A percentile compares a stretch with the other conserved stretches of the same genome.
Evolutionary conservation across 2,797 vertebrate species (phyloP).

Genomic region (Enteromius unitaeniatus): DNA sequence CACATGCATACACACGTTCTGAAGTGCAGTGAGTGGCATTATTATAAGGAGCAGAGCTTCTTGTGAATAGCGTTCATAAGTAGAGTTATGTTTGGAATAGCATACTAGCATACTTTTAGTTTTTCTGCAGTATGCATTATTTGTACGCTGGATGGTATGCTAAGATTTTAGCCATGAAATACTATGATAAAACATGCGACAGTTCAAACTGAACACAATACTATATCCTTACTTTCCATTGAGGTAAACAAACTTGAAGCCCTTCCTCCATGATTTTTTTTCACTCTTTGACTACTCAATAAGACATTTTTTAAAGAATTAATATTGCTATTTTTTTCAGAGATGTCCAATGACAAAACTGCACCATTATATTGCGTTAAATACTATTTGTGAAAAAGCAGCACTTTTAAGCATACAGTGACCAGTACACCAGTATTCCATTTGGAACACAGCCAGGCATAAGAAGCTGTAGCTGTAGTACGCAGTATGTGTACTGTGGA

Average conservation of each 20-base stretch:
- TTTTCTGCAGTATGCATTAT: background rate
- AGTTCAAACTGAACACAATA: background rate
- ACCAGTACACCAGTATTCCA: background rate
- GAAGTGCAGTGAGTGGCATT: background rate
- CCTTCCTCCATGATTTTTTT: background rate
- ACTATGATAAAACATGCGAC: background rate
- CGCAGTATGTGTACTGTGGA: background rate
- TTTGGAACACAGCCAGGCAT: background rate
- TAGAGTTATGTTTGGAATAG: background rate
- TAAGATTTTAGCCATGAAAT: background rate
- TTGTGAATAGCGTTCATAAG: background rate
- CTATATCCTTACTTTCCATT: background rate
- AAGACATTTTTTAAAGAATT: background rate
- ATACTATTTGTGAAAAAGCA: background rate
- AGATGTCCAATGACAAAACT: background rate
- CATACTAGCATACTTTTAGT: background rate
- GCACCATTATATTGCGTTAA: background rate
- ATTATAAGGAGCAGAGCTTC: background rate
- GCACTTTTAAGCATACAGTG: background rate
- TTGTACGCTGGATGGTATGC: background rate
- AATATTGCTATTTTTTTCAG: background rate
- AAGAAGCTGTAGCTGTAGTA: background rate
- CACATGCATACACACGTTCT: background rate
- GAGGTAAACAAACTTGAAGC: background rate
- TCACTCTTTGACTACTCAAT: background rate